These are phyloP conservation scores for Patella vulgata DNA, from an alignment of 1,140 invertebrate species.

Conservation along the genomic window DNA sequence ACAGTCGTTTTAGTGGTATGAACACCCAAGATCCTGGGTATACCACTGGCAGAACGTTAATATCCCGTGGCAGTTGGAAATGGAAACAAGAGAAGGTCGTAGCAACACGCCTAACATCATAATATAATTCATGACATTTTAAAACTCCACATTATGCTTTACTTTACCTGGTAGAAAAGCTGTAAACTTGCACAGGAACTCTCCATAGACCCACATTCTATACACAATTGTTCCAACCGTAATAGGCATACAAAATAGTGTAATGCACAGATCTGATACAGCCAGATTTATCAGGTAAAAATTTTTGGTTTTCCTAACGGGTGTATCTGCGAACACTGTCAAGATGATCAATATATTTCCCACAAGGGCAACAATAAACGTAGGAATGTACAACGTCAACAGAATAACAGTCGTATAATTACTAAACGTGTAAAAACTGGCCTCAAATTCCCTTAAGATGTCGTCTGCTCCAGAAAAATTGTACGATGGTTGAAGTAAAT, in stretches of 20 bases:
- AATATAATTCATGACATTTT: no score
- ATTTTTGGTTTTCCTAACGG: conserved; percentile 38
- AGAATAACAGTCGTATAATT: conserved; percentile 34
- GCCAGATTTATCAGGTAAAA: conserved; percentile 48
- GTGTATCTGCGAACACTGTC: conserved; percentile 26
- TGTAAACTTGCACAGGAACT: conserved; percentile 78
- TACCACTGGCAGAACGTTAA: no score
- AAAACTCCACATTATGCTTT: no score
- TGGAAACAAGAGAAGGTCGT: no score
- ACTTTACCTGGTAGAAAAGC: conserved; percentile 78
- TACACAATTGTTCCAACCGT: conserved; percentile 77
- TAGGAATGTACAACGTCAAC: conserved; percentile 38
- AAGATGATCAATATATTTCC: conserved; percentile 46
- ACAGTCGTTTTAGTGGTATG: no score
- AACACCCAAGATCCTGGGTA: no score
- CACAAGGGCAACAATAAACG: conserved; percentile 40
- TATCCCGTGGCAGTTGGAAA: no score
- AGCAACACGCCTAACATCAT: no score
- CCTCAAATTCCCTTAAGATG: conserved; percentile 33
- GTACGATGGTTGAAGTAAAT: background rate
- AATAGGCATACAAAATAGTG: conserved; percentile 67
- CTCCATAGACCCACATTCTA: conserved; percentile 76
- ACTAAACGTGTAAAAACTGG: conserved; percentile 26
- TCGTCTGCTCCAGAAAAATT: conserved; percentile 15
- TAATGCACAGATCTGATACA: conserved; percentile 43